Evolutionary conservation across 2,113 vertebrate species (phyloP).

Genomic region (Oophaga pumilio): DNA sequence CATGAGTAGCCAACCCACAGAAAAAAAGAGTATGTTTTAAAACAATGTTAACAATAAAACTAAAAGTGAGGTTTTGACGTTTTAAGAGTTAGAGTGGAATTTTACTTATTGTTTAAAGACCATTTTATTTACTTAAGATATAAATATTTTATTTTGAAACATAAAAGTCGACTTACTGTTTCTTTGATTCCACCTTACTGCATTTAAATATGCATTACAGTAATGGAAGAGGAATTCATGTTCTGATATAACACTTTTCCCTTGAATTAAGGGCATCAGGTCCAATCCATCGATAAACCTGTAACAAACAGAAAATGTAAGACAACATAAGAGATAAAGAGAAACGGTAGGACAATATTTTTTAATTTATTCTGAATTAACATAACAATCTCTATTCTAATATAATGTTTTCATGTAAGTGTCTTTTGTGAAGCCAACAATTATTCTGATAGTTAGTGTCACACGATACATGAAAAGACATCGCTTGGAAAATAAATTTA

Average conservation of each 20-base stretch:
- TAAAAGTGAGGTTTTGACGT: not conserved
- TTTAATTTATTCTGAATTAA: not conserved
- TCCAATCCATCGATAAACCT: constrained; percentile 84
- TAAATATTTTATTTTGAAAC: constrained; percentile 35
- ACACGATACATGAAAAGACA: not conserved
- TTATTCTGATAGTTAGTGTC: not conserved
- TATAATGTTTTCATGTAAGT: not conserved
- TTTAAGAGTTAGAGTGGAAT: not conserved
- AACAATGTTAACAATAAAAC: not conserved
- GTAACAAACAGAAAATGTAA: constrained; percentile 3
- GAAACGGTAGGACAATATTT: not conserved
- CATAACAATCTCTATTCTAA: not conserved
- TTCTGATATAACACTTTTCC: constrained; percentile 67
- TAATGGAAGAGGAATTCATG: constrained; percentile 93
- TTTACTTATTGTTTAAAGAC: constrained; percentile 1
- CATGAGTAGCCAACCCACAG: not conserved
- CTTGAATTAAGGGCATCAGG: constrained; percentile 81
- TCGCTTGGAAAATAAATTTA: no score
- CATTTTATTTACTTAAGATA: constrained; percentile 39
- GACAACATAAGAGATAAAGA: not conserved
- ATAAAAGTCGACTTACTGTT: constrained; percentile 74
- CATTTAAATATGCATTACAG: constrained; percentile 80
- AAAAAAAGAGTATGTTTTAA: not conserved
- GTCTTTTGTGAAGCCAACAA: not conserved
- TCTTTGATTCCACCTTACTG: constrained; percentile 83